Evolutionary conservation across 2,888 invertebrate species (phyloP).

Genomic region (Drosophila picticornis): DNA sequence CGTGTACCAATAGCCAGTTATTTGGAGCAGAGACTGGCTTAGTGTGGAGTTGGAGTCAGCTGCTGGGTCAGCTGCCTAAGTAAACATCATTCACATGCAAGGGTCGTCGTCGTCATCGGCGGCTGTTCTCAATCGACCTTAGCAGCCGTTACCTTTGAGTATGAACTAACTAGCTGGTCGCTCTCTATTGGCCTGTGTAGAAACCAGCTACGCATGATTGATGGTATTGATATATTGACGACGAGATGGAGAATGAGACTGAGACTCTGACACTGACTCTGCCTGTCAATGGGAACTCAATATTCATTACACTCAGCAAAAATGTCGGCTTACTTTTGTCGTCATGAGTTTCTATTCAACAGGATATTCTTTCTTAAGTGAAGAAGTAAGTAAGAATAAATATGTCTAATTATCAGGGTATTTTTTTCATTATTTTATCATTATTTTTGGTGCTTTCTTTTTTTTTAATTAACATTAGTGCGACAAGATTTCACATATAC

Average conservation of each 20-base stretch:
- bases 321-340: background rate
- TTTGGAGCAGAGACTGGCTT: slow-evolving; percentile 17
- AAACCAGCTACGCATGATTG: slow-evolving; percentile 52
- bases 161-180: slow-evolving; percentile 25
- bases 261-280: background rate
- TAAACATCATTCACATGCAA: slow-evolving; percentile 55
- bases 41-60: slow-evolving; percentile 1
- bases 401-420: rapidly evolving
- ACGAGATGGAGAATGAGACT: background rate
- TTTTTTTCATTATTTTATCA: too few species aligned
- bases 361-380: too few species aligned
- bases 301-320: background rate
- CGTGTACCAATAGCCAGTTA: slow-evolving; percentile 24
- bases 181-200: slow-evolving; percentile 17
- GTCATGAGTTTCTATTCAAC: background rate
- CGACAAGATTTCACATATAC: too few species aligned
- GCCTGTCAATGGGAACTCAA: background rate
- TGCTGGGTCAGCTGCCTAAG: slow-evolving; percentile 61
- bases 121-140: slow-evolving; percentile 68
- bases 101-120: background rate
- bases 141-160: slow-evolving; percentile 56
- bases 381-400: too few species aligned
- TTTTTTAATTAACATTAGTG: too few species aligned
- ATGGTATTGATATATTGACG: slow-evolving; percentile 19
- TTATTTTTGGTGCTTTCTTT: too few species aligned